Evolutionary conservation across 2,888 invertebrate genomes (phyloP).

Genomic region (Choreutis nemorana): DNA sequence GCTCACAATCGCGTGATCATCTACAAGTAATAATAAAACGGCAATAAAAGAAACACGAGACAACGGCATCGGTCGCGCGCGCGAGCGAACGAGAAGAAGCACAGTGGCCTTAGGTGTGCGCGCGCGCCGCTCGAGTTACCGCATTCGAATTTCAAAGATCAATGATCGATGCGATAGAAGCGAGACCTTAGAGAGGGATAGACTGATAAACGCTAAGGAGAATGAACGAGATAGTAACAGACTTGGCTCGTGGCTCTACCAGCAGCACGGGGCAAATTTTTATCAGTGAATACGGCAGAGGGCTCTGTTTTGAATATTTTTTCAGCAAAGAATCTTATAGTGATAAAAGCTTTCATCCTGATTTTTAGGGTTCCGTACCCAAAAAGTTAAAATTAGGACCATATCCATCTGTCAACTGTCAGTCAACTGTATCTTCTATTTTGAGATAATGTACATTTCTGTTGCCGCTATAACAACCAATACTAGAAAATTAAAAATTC

Average conservation of each 20-base stretch:
- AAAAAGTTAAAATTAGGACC: too few relatives aligned
- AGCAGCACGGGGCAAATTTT: conserved; percentile 25
- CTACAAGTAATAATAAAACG: conserved; percentile 68
- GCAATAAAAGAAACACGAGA: conserved; percentile 65
- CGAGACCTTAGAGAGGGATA: conserved; percentile 33
- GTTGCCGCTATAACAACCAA: too few relatives aligned
- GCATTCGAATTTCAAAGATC: conserved; percentile 63
- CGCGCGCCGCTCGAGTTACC: conserved; percentile 60
- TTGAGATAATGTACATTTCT: too few relatives aligned
- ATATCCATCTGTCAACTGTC: too few relatives aligned
- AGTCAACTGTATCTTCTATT: too few relatives aligned
- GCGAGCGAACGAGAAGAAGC: conserved; percentile 45
- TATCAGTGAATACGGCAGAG: conserved; percentile 25
- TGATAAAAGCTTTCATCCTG: conserved; percentile 3
- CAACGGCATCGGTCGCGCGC: conserved; percentile 41
- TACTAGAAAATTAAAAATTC: too few relatives aligned
- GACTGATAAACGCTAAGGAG: conserved; percentile 12
- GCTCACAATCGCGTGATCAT: conserved; percentile 66
- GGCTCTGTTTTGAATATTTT: conserved; percentile 29
- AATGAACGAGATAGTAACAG: conserved; percentile 24
- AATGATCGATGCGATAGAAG: conserved; percentile 62
- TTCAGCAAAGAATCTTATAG: conserved; percentile 11
- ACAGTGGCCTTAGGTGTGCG: conserved; percentile 41
- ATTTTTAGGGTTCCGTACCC: conserved; percentile 2
- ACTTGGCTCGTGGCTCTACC: conserved; percentile 53